Base-by-base conservation (phyloP, 2,113 vertebrate genomes). In the Aldabrachelys gigantea region DNA sequence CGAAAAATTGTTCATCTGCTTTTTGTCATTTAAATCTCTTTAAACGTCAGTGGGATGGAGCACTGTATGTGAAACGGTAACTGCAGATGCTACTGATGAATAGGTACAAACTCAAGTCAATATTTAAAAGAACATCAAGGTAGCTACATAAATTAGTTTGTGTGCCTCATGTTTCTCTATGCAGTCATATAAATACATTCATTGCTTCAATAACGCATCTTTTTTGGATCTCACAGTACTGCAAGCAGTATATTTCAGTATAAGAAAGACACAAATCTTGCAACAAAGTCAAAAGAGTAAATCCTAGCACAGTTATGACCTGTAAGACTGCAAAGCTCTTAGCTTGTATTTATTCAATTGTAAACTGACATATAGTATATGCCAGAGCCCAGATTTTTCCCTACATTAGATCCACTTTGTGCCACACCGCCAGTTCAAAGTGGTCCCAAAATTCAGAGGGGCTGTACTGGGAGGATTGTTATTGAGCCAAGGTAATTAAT, bases 151-250 rank as follows among this genome's bases (percentile, higher is more conserved):
- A 96, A 96, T 96, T 94, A 93, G 27, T 65, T 86, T 25, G 86
- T 83, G 91, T 72, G 8, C n/a, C 84, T 88, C 85, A 13, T 94
- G 56, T 96, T 97, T 95, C 82, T 93, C 78, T 76, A 85, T 78
- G 3, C 78, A 96, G 93, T 84, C 91, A 86, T 88, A 78, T 82
- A 56, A 78, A 93, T 84, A 81, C 95, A 96, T 97, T 96, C 90
- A 94, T 92, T 84, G 90, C 95, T 89, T 78, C 82, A 95, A 72
- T 90, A 93, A 94, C 91, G 89, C 84, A 93, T 90, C 80, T 76
- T 87, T 87, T 87, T 87, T 52, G 56, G 54, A 85, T 90, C 86
- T 90, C 92, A 72, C 56, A 57, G 78, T 62, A 19, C 84, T 96
- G 94, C 95, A 96, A 97, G 93, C 4, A 0, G 38, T 86, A 84